Percentiles rank a stretch among this genome's conserved stretches.
These are phyloP conservation scores for Chloropsis hardwickii DNA, from an alignment of 2,113 vertebrate species.

Conservation along the genomic window DNA sequence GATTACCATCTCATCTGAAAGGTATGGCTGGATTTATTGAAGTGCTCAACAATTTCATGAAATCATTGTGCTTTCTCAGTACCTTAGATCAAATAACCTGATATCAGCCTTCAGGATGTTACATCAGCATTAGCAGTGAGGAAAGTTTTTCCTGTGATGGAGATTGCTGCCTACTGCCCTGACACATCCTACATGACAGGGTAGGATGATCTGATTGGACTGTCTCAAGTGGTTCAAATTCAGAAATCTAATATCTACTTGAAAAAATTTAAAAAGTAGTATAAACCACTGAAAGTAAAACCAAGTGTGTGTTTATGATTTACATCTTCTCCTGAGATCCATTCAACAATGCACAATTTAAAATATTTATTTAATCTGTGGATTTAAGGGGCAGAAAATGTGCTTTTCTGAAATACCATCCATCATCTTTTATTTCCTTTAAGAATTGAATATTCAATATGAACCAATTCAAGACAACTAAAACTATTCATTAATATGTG, in stretches of 20 bases:
- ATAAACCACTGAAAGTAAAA: not conserved
- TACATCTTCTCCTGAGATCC: not conserved
- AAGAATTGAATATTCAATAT: not conserved
- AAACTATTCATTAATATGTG: not conserved
- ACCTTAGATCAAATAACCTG: not conserved
- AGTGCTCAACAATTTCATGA: not conserved
- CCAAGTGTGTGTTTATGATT: not conserved
- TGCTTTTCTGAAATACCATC: not conserved
- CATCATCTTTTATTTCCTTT: not conserved
- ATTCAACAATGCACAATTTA: not conserved
- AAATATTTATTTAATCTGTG: not conserved
- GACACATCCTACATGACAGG: accelerated
- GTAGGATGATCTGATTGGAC: not conserved
- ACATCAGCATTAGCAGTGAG: not conserved
- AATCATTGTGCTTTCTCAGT: not conserved
- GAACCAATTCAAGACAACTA: not conserved
- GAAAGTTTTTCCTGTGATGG: not conserved
- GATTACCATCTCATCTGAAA: not conserved
- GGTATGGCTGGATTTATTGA: not conserved
- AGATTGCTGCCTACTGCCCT: not conserved
- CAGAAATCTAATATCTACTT: not conserved
- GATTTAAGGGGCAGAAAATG: not conserved
- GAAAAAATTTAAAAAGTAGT: not conserved
- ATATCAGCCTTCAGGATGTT: not conserved
- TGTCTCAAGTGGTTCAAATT: not conserved